phyloP scores from a whole-genome alignment of 2,888 invertebrate genomes.

The Melinaea menophilus region DNA sequence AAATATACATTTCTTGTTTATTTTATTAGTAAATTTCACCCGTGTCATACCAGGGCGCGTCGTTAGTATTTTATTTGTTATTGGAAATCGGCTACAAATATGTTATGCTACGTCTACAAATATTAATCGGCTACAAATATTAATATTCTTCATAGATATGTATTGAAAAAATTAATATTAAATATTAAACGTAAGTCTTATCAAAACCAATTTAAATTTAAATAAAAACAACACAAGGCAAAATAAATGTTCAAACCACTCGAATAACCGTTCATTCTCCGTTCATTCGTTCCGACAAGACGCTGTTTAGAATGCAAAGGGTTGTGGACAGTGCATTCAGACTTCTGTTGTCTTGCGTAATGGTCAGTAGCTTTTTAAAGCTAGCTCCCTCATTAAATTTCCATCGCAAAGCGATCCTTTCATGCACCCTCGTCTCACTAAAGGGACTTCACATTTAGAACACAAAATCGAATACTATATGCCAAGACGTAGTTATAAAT shows the following conservation, averaged over 20 bases:
- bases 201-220: neutral
- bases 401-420: constrained; percentile 59
- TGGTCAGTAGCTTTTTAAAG: constrained; percentile 62
- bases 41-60: no score
- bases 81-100: no score
- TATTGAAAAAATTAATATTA: no score
- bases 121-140: no score
- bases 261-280: constrained; percentile 11
- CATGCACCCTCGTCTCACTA: constrained; percentile 48
- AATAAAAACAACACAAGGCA: constrained; percentile 8
- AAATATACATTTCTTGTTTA: no score
- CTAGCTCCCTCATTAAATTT: constrained; percentile 65
- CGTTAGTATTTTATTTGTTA: no score
- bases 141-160: no score
- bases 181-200: no score
- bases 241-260: constrained; percentile 13
- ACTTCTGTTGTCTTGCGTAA: constrained; percentile 58
- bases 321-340: constrained; percentile 55
- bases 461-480: constrained; percentile 1
- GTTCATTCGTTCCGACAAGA: constrained; percentile 17
- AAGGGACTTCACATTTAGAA: constrained; percentile 35
- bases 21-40: no score
- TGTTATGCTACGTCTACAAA: no score
- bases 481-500: neutral
- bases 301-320: constrained; percentile 30